phyloP scores from a whole-genome alignment of 1,140 invertebrate species.

The Phenacoccus solenopsis region DNA sequence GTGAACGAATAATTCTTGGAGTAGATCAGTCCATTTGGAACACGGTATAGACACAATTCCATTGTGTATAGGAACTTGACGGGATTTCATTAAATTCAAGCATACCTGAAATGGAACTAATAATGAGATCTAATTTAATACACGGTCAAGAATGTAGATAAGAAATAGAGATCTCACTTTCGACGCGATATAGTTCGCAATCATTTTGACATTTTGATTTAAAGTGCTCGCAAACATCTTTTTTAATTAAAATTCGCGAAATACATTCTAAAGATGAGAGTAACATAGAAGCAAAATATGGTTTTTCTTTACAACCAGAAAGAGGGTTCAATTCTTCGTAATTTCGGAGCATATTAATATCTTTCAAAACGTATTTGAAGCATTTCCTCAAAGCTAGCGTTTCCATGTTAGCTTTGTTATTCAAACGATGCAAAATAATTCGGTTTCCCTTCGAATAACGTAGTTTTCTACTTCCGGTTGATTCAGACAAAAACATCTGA shows the following conservation, averaged over 20 bases:
- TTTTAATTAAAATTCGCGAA: not conserved
- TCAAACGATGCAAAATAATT: not conserved
- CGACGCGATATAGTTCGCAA: not conserved
- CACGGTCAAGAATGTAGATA: not conserved
- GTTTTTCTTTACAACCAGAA: not conserved
- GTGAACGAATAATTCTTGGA: constrained; percentile 37
- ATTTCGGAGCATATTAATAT: not conserved
- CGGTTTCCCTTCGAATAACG: not conserved
- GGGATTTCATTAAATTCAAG: constrained; percentile 36
- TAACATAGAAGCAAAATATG: not conserved
- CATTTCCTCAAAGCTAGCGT: not conserved
- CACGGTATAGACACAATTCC: constrained; percentile 40
- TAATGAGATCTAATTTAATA: not conserved
- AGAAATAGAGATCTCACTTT: not conserved
- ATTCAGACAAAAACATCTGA: not conserved
- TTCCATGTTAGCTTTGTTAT: not conserved
- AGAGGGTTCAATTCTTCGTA: not conserved
- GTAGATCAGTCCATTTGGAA: constrained; percentile 40
- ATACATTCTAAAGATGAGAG: not conserved
- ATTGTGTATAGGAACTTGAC: constrained; percentile 37
- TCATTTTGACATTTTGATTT: not conserved
- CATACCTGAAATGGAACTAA: constrained; percentile 40
- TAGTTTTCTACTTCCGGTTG: not conserved
- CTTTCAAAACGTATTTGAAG: not conserved
- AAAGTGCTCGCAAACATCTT: not conserved